Base-by-base conservation (phyloP, 2,888 invertebrate genomes). In the Drosophila antonietae region DNA sequence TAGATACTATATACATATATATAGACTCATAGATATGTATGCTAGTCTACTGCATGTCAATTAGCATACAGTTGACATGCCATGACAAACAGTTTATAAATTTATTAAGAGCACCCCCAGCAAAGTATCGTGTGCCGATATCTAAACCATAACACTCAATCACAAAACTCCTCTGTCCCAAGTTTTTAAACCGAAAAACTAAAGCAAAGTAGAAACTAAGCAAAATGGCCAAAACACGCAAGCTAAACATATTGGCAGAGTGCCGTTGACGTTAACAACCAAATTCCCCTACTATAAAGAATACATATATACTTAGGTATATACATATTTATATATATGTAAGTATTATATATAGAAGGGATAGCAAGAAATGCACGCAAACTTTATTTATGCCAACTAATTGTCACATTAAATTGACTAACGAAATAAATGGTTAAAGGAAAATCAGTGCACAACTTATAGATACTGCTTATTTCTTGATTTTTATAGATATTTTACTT, bases 141-240 rank as follows among this genome's bases (percentile, higher is more conserved):
- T 70, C 37, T 58, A 39, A 58, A 57, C 64, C 59, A 63, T 44
- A 70, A 59, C 61, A 68, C 68, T 77, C 70, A 78, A 81, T 71
- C 72, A 68, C 61, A 53, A 23, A 51, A 12, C 53, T 53, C 15
- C 15, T 23, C 10, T 15, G 7, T 6, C 7, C 31, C 49, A 20
- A 31, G 20, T 61, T 55, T 31, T 55, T 28, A 68, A 76, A 44
- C 53, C 43, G 20, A 23, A 28, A 73, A 53, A 68, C 67, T 79
- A 51, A 80, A 78, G 75, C 67, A 68, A 57, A 23, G 20, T 23
- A 20, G 55, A 44, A 56, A 68, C 74, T 70, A 58, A 47, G 49
- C 43, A 77, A 77, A 71, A 59, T 75, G 75, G 71, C 69, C 67
- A 59, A 75, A 77, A 72, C 89, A 84, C 84, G 84, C 84, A 83